These are phyloP conservation scores for Eupithecia abbreviata DNA, from an alignment of 2,888 invertebrate genomes.

Conservation along the genomic window DNA sequence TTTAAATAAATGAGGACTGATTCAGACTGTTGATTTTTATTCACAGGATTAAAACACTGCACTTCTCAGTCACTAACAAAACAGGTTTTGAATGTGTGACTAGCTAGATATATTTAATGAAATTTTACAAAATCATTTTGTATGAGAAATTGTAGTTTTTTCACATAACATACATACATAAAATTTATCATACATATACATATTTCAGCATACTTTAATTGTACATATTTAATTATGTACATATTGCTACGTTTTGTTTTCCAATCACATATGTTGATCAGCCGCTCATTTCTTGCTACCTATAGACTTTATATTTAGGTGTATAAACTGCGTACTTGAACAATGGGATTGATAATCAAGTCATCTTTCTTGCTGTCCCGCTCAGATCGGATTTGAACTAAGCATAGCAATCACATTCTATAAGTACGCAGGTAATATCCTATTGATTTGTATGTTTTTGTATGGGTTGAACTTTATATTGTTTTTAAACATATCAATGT, in stretches of 20 bases:
- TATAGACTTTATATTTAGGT: neutral
- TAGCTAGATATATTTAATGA: neutral
- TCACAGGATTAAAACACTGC: neutral
- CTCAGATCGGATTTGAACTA: neutral
- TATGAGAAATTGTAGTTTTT: neutral
- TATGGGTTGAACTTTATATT: neutral
- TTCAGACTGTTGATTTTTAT: neutral
- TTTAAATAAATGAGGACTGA: neutral
- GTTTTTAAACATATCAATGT: neutral
- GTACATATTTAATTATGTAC: too few species aligned
- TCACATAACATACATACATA: neutral
- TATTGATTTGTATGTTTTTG: slow-evolving; percentile 1
- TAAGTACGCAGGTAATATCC: neutral
- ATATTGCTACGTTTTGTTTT: neutral
- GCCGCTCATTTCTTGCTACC: neutral
- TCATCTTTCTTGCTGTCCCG: neutral
- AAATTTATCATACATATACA: neutral
- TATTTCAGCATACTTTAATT: too few species aligned
- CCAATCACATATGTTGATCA: neutral
- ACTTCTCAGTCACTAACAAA: neutral
- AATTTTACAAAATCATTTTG: neutral
- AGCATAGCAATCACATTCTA: neutral
- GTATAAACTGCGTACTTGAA: neutral
- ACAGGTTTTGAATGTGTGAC: neutral
- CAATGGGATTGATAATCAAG: neutral